These are phyloP conservation scores for Brienomyrus brachyistius DNA, from an alignment of 2,113 vertebrate genomes.

Conservation along the genomic window DNA sequence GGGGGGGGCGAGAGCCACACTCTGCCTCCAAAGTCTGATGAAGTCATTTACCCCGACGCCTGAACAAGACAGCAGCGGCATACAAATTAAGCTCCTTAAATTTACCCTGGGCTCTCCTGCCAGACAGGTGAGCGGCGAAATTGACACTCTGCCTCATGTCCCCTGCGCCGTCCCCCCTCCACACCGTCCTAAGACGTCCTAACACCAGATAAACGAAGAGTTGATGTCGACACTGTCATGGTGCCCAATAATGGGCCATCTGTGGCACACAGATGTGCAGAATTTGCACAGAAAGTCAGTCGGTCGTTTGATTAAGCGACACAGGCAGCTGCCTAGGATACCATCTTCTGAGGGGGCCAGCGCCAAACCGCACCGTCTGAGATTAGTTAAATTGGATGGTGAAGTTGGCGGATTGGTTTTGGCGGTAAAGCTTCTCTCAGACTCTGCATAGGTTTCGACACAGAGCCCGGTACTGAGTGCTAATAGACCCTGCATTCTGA, in stretches of 20 bases:
- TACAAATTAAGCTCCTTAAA: slow-evolving; percentile 9
- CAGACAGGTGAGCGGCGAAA: not conserved
- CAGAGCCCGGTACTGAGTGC: not conserved
- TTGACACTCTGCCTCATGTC: not conserved
- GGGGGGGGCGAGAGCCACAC: slow-evolving; percentile 10
- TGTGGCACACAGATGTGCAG: not conserved
- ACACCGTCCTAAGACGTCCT: too few relatives aligned
- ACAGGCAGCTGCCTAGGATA: not conserved
- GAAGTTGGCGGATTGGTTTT: not conserved
- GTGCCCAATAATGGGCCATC: not conserved
- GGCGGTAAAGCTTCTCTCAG: not conserved
- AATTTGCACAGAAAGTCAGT: not conserved
- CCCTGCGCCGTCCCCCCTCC: not conserved
- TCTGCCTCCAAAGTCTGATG: not conserved
- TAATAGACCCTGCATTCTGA: not conserved
- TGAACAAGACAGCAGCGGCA: not conserved
- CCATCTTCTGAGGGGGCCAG: not conserved
- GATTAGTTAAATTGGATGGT: not conserved
- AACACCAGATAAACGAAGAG: not conserved
- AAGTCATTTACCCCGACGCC: not conserved
- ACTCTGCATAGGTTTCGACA: not conserved
- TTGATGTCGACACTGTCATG: not conserved
- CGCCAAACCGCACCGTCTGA: not conserved
- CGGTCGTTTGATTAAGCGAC: not conserved
- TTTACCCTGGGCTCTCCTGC: not conserved